Base-by-base conservation (phyloP, 2,113 vertebrate species). In the Macquaria ambigua region DNA sequence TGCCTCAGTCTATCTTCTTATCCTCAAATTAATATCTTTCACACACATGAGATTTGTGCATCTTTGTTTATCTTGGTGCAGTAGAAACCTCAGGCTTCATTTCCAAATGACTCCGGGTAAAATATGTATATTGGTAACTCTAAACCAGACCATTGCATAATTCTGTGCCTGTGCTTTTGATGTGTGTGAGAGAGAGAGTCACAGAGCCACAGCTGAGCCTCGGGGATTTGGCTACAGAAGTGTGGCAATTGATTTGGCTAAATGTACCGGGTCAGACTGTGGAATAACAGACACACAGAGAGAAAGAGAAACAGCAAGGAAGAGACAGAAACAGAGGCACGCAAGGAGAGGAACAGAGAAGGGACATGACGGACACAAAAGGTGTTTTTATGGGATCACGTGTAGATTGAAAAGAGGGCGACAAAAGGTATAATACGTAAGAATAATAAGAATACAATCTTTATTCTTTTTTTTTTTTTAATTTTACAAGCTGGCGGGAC, bases 201-300 rank as follows among this genome's bases (percentile, higher is more conserved):
- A 8, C 72, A 77, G 77, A 70, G 62, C 79, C 77, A 41, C 79
- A 82, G 91, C 79, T 77, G 81, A 90, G 89, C 84, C 85, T 71
- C 69, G 0, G 58, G 80, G 83, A 64, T 80, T 89, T 90, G 82
- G 87, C 85, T 88, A 62, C 87, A 84, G 56, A 74, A 88, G 88
- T 90, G 87, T 92, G 89, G 77, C 86, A 88, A 92, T 90, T 77
- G 90, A 91, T 93, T 93, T 93, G 86, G 89, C 89, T 82, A 37
- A 58, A 81, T 74, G 73, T 77, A 66, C 78, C 69, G 76, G 89
- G 84, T 89, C 90, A 91, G 82, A 81, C 58, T 81, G 86, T 84
- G 81, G 55, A 71, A 76, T 53, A 78, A 76, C 76, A 73, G 55
- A 87, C 25, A 9, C 21, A 43, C 12, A 11, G 31, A 74, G 62